Percentiles rank a stretch among this genome's conserved stretches.
Conservation (phyloP, 1,140 invertebrate genomes). For the Megalonaias nervosa region DNA sequence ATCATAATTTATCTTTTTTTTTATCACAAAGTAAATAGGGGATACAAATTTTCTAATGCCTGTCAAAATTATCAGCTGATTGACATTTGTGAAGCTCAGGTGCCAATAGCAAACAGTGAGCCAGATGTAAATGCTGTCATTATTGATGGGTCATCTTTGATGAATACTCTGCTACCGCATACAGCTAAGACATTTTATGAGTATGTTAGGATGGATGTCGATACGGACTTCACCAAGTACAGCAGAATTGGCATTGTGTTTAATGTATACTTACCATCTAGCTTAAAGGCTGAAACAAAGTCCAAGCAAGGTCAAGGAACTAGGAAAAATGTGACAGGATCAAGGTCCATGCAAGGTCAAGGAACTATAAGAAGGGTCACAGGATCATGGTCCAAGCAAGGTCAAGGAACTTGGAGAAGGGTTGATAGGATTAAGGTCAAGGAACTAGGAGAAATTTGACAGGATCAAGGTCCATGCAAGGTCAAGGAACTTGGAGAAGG, state of each 20-base stretch:
- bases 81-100: constrained; percentile 15
- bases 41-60: too few species aligned
- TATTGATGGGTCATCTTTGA: constrained; percentile 36
- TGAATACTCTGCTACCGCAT: constrained; percentile 28
- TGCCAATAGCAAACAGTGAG: constrained; percentile 12
- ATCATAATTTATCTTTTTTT: too few species aligned
- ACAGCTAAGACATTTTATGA: constrained; percentile 36
- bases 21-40: too few species aligned
- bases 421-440: too few species aligned
- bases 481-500: constrained; percentile 38
- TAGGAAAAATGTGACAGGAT: too few species aligned
- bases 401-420: too few species aligned
- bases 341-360: too few species aligned
- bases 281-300: constrained; percentile 40
- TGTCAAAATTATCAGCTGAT: constrained; percentile 41
- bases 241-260: constrained; percentile 32
- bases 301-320: constrained; percentile 17
- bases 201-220: constrained; percentile 29
- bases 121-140: constrained; percentile 26
- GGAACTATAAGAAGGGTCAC: too few species aligned
- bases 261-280: constrained; percentile 35
- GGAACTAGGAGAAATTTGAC: too few species aligned
- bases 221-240: constrained; percentile 25
- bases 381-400: too few species aligned
- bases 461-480: constrained; percentile 24